Evolutionary conservation across 2,888 invertebrate genomes (phyloP).

Genomic region (Drosophila mettleri): DNA sequence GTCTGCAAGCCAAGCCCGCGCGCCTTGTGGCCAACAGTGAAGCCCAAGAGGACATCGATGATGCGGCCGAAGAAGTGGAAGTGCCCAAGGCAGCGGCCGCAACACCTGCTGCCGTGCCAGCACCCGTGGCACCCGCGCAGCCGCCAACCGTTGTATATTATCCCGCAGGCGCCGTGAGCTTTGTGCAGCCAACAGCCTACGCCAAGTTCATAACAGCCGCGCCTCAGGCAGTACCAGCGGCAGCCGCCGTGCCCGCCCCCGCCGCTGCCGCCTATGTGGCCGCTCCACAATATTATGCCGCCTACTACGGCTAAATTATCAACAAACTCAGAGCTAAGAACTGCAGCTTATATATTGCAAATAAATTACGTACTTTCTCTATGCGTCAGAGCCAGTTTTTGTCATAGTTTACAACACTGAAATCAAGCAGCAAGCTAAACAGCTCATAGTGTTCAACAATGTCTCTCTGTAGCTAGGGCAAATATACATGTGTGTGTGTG

Average conservation of each 20-base stretch:
- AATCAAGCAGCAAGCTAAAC: not conserved
- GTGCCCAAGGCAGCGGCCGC: constrained; percentile 36
- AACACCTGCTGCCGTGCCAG: constrained; percentile 20
- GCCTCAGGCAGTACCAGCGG: constrained; percentile 33
- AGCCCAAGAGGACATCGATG: constrained; percentile 71
- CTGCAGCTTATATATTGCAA: constrained; percentile 6
- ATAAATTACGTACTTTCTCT: constrained; percentile 25
- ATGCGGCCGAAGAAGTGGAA: constrained; percentile 68
- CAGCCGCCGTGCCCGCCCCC: no score
- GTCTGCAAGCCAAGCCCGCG: constrained; percentile 59
- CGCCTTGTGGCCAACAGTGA: constrained; percentile 69
- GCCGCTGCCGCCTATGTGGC: constrained; percentile 49
- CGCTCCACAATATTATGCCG: constrained; percentile 59
- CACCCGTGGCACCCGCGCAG: constrained; percentile 19
- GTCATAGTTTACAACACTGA: constrained; percentile 8
- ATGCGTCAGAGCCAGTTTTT: not conserved
- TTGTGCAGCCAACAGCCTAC: constrained; percentile 70
- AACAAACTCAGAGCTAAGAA: not conserved
- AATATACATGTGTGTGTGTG: not conserved
- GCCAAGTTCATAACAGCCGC: constrained; percentile 55
- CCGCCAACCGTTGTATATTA: constrained; percentile 68
- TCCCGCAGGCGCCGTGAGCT: constrained; percentile 75
- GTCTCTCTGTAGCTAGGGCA: not conserved
- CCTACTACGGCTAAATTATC: constrained; percentile 51
- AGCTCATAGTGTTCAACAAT: constrained; percentile 5